Evolutionary conservation across 1,140 invertebrate genomes (phyloP), one percentile per base, ranked within the genome.

Genomic region (Aphelinus certus): DNA sequence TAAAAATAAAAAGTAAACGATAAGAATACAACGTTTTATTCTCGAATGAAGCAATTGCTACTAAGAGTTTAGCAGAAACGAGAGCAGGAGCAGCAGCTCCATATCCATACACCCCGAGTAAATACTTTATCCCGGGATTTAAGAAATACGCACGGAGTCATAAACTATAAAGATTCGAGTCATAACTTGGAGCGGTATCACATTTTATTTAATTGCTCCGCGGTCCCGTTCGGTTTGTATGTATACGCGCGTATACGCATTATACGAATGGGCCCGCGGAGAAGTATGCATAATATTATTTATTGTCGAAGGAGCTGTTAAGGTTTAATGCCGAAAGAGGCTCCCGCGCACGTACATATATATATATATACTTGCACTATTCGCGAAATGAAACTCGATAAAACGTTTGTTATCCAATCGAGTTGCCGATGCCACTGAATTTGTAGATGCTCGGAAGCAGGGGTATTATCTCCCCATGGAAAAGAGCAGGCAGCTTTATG

Each of bases 161-260:
- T 88, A 87, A 87, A 87, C 84, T 81, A 86, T 87, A 86, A 87
- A 87, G 85, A 87, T 87, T 86, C 85, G 73, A 83, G 86, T 86
- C 86, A 87, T 88, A 88, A 88, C 87, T 87, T 81, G 84, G 84
- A 85, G 77, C 84, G 82, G 82, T 86, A 87, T 87, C 84, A 83
- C 87, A 84, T 88, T 88, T 88, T 88, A 88, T 88, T 88, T 88
- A 88, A 88, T 88, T 88, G 87, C 85, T 82, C 78, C 73, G 80
- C 79, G 83, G 81, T 80, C 80, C 79, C 75, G 76, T n/a, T 46
- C 42, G 58, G 5, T 3, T 60, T 45, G 7, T 46, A 10, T 57
- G n/a, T 64, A 7, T 48, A 64, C 7, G 47, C 62, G 9, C 55
- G 0, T 10, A 45, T 10, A 46, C 60, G 61, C n/a, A 56, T 64